Evolutionary conservation across 2,888 invertebrate species (phyloP).

Genomic region (Hedychridium roseum): DNA sequence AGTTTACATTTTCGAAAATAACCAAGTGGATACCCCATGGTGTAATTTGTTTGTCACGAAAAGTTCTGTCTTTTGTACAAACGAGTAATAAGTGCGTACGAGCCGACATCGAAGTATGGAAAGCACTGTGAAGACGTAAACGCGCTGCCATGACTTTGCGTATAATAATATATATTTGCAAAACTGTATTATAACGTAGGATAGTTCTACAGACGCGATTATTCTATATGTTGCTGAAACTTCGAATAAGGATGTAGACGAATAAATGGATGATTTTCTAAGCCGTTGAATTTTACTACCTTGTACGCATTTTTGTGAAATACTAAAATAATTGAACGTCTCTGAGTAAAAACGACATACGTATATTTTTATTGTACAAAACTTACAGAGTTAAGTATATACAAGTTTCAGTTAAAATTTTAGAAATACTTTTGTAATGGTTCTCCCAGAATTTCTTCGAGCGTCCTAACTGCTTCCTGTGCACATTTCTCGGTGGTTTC

Average conservation of each 20-base stretch:
- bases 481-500: slow-evolving; percentile 82
- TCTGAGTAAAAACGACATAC: neutral
- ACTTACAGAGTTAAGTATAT: slow-evolving; percentile 1
- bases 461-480: slow-evolving; percentile 80
- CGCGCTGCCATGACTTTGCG: slow-evolving; percentile 26
- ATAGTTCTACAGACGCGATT: slow-evolving; percentile 50
- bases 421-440: slow-evolving; percentile 89
- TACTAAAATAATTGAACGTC: slow-evolving; percentile 2
- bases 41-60: too few relatives aligned
- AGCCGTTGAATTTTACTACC: slow-evolving; percentile 1
- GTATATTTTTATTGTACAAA: slow-evolving; percentile 1
- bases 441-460: slow-evolving; percentile 89
- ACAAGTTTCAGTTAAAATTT: too few relatives aligned
- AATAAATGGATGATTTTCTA: slow-evolving; percentile 54
- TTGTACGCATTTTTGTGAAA: too few relatives aligned
- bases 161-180: slow-evolving; percentile 24
- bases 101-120: too few relatives aligned
- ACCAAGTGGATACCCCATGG: too few relatives aligned
- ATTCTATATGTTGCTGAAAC: slow-evolving; percentile 55
- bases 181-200: slow-evolving; percentile 48
- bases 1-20: too few relatives aligned
- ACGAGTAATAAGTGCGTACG: too few relatives aligned
- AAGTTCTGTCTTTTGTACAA: too few relatives aligned
- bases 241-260: slow-evolving; percentile 53
- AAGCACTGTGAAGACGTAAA: too few relatives aligned